Evolutionary conservation across 1,140 invertebrate genomes (phyloP), one percentile per base, ranked within the genome.

Genomic region (Drosophila pseudoananassae): DNA sequence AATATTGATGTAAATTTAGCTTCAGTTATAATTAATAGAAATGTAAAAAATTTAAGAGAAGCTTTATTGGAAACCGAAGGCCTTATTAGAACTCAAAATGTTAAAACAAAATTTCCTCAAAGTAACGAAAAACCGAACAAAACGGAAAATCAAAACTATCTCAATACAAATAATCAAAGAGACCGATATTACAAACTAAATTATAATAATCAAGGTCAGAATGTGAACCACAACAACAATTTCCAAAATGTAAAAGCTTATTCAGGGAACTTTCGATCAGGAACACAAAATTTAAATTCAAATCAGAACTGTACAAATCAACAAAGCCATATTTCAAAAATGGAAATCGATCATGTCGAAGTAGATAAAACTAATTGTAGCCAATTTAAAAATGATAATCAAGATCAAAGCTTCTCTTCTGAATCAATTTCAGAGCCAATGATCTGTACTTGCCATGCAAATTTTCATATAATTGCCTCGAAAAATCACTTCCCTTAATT

Each of bases 261-360:
- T n/a, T n/a, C n/a, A 40, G 38, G 38, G 5, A 40, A 40, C 38
- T 40, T 40, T 40, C 38, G 38, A 40, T 14, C 38, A 40, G n/a
- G 38, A 40, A 40, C 38, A 40, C 38, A 40, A 40, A 40, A 40
- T 14, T 40, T 40, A 40, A 40, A 40, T 40, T 40, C n/a, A 40
- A 14, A 40, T 40, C 12, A 40, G 4, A 40, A 14, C 38, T 40
- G n/a, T n/a, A 40, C 38, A 14, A 40, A 40, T 40, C n/a, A n/a
- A n/a, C 38, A 40, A 40, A 36, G 33, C 33, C 33, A n/a, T 36
- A 36, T 36, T 36, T 36, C 10, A 12, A 36, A 36, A 36, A n/a
- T 36, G 33, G 33, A 12, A 36, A 36, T 36, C 33, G 33, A 36
- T 36, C 33, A 36, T 36, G 10, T 12, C 33, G 33, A 36, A 12